Evolutionary conservation across 2,888 invertebrate species (phyloP), one percentile per base, ranked within the genome.

Genomic region (Conus canariensis): DNA sequence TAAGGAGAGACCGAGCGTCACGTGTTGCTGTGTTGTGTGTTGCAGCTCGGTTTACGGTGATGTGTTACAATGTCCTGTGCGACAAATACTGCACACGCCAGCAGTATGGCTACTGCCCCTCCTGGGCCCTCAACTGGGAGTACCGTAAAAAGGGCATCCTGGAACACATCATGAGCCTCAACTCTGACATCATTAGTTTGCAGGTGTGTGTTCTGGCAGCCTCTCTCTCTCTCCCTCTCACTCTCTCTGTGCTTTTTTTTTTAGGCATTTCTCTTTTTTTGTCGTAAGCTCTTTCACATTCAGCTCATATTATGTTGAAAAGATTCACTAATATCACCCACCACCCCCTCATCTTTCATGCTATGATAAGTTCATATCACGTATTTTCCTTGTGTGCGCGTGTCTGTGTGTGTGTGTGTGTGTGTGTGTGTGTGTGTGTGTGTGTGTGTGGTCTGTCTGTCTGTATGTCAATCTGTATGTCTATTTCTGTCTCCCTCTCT

Each of bases 21-120:
- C 30, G 30, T 30, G 30, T 30, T 30, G 45, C 45, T 45, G 45
- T 45, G 45, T 45, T 60, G 22, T 91, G 90, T 90, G 80, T 95
- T 95, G 60, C 95, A 96, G 96, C 98, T 97, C 98, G 99, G 96
- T 99, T 99, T 97, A 99, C 99, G 94, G 99, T 99, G 95, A 99
- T 99, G 98, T 99, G 99, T 97, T 99, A 99, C 97, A 99, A 99
- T 97, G 99, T 99, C 93, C 97, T 99, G 94, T 99, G 99, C 97
- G 99, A 99, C 97, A 99, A 99, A 97, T 99, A 99, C 96, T 99
- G 99, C 92, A 99, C 99, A 89, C 97, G 99, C 95, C 99, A 99
- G 97, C 98, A 99, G 98, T 99, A 99, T 97, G 99, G 99, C 94
- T 99, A 99, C 97, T 99, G 99, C 96, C 99, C 99, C 56, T 98